Evolutionary conservation across 2,113 vertebrate genomes (phyloP).

Genomic region (Manacus vitellinus): DNA sequence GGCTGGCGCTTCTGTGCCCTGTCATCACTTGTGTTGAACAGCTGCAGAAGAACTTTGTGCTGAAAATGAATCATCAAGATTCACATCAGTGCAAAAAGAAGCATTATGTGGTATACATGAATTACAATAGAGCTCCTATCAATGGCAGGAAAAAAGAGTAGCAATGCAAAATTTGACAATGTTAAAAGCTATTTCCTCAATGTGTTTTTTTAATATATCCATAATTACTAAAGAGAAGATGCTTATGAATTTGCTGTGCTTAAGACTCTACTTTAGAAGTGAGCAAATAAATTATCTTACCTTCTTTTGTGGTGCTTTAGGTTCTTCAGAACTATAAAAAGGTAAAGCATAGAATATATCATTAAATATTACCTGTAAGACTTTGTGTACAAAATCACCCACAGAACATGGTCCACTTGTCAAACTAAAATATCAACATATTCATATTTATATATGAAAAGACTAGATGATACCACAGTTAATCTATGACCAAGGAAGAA

Average conservation of each 20-base stretch:
- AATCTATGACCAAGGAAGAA: background rate
- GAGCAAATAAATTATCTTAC: slow-evolving; percentile 62
- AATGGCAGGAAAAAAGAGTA: background rate
- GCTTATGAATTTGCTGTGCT: background rate
- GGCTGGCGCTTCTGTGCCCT: slow-evolving; percentile 90
- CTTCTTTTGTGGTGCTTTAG: slow-evolving; percentile 88
- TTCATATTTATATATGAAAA: background rate
- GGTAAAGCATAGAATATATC: slow-evolving; percentile 29
- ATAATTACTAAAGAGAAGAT: background rate
- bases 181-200: background rate
- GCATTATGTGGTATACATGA: background rate
- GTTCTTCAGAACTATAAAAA: slow-evolving; percentile 85
- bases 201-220: background rate
- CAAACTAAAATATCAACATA: background rate
- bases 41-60: slow-evolving; percentile 94
- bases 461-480: background rate
- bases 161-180: background rate
- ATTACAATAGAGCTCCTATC: background rate
- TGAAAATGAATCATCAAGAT: slow-evolving; percentile 56
- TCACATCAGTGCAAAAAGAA: background rate
- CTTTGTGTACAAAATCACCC: background rate
- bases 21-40: slow-evolving; percentile 92
- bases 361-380: background rate
- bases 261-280: background rate
- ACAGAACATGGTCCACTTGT: background rate